Evolutionary conservation across 2,888 invertebrate genomes (phyloP), one percentile per base, ranked within the genome.

Genomic region (Plebejus melissa): DNA sequence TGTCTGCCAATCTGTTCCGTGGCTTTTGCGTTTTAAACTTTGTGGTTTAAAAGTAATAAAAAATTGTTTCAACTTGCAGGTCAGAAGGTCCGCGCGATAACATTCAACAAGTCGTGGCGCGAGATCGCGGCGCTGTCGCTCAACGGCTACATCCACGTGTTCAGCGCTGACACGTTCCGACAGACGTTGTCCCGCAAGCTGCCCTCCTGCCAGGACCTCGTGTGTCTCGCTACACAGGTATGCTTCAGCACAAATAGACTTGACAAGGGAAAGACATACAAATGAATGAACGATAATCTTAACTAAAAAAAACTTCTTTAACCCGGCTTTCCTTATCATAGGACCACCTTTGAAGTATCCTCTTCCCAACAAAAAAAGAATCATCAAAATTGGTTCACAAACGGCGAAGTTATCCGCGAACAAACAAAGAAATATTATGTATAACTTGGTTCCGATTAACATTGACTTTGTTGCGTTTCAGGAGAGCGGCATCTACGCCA

Each of bases 131-230:
- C 98, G 11, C 93, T 99, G 2, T 98, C 98, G 0, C 94, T 98
- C 11, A 99, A 99, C 90, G 98, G 98, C 0, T 98, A 97, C 88
- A 97, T 99, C 85, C 98, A 99, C 91, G 96, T 98, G 81, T 98
- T 98, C 96, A 97, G 96, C 91, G 97, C 98, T 0, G 96, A 97
- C 88, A 96, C 96, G 13, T 98, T 98, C 89, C 95, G 96, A 78
- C 98, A 98, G 94, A 98, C 97, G 85, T 94, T 97, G 82, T 97
- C 97, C 6, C 93, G 97, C 76, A 98, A 98, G 88, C 93, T 99
- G 83, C 98, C 97, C 0, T 97, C 98, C 77, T 96, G 97, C 79
- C 97, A 97, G 88, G 99, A 99, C 89, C 98, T 98, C 86, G 98
- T 98, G 57, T 99, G 99, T 84, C 94, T 99, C 83, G 97, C 98